Evolutionary conservation across 1,140 invertebrate genomes (phyloP).

Genomic region (Ceratosolen solmsi): DNA sequence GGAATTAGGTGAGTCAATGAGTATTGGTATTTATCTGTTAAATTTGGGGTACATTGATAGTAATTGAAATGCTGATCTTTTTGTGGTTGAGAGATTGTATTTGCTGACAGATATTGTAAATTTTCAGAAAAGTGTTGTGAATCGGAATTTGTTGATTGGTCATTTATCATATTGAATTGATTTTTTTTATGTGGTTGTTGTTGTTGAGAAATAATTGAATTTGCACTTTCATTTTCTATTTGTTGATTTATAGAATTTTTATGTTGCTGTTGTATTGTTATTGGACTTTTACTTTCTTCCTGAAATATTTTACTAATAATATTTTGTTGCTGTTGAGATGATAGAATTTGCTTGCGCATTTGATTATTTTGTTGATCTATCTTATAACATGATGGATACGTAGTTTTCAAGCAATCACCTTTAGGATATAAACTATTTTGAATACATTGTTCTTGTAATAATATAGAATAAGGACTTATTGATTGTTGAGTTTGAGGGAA

Average conservation of each 20-base stretch:
- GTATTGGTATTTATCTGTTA: constrained; percentile 58
- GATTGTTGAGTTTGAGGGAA: constrained; percentile 65
- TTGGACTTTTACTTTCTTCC: constrained; percentile 56
- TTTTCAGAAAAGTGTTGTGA: constrained; percentile 58
- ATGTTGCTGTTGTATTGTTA: constrained; percentile 35
- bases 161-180: constrained; percentile 52
- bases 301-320: constrained; percentile 62
- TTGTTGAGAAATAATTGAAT: constrained; percentile 67
- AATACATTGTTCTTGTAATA: constrained; percentile 64
- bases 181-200: constrained; percentile 58
- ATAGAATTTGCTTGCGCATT: constrained; percentile 66
- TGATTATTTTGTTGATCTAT: constrained; percentile 71
- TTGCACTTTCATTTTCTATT: constrained; percentile 50
- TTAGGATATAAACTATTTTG: constrained; percentile 58
- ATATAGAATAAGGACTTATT: constrained; percentile 66
- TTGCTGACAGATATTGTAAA: constrained; percentile 62
- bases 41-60: constrained; percentile 68
- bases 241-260: constrained; percentile 40
- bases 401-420: constrained; percentile 59
- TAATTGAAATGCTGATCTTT: constrained; percentile 64
- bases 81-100: constrained; percentile 63
- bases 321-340: constrained; percentile 58
- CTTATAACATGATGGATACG: constrained; percentile 65
- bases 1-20: constrained; percentile 56
- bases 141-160: constrained; percentile 65